These are phyloP conservation scores for Poeciliopsis turneri DNA, from an alignment of 2,797 vertebrate genomes.

Conservation along the genomic window DNA sequence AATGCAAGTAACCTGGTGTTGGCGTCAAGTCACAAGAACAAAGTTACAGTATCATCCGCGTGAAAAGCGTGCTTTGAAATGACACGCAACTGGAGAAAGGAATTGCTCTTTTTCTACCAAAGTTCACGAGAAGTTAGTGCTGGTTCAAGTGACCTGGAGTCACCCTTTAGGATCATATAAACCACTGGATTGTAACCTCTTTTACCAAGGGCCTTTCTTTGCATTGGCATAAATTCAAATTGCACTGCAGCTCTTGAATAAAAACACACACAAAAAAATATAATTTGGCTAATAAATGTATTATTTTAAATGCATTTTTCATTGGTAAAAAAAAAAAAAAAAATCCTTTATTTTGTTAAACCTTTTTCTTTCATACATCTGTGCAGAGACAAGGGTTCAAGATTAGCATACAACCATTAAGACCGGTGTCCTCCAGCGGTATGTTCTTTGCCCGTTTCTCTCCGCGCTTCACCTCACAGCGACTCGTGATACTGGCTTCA, in stretches of 20 bases:
- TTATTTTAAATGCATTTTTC: neutral
- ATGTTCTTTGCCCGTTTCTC: neutral
- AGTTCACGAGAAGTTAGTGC: neutral
- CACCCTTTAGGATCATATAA: neutral
- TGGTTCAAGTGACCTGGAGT: neutral
- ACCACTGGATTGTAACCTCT: neutral
- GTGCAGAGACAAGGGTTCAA: neutral
- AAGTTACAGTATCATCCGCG: neutral
- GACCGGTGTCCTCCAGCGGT: neutral
- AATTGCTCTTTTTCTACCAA: neutral
- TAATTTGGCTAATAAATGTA: neutral
- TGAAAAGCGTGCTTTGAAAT: neutral
- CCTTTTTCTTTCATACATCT: neutral
- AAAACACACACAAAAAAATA: neutral
- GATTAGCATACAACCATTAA: neutral
- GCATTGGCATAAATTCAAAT: neutral
- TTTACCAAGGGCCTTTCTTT: neutral
- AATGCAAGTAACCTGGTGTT: neutral
- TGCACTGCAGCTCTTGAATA: neutral
- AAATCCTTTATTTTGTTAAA: neutral
- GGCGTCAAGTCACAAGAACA: conserved; percentile 4
- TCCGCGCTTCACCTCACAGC: neutral
- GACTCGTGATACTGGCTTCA: neutral
- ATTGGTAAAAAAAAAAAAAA: neutral
- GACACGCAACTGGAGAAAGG: neutral